Evolutionary conservation across 2,888 invertebrate species (phyloP).

Genomic region (Linnaemya vulpina): DNA sequence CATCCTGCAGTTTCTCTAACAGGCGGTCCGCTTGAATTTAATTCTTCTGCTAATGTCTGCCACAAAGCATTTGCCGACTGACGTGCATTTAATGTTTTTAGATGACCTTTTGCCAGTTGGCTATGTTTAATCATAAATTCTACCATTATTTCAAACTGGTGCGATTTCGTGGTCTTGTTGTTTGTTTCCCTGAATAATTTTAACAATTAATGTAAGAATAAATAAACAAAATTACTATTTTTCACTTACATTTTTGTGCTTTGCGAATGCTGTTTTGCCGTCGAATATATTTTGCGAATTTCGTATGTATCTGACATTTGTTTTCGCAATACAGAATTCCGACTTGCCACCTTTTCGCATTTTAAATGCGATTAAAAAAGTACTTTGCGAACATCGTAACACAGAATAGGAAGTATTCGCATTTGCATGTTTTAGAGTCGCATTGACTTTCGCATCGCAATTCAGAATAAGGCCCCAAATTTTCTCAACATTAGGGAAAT

Average conservation of each 20-base stretch:
- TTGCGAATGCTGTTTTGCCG: background rate
- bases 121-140: constrained; percentile 27
- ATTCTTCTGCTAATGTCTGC: constrained; percentile 1
- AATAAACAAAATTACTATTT: background rate
- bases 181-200: no score
- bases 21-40: background rate
- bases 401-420: constrained; percentile 20
- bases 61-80: constrained; percentile 25
- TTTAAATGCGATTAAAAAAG: background rate
- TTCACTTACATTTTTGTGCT: constrained; percentile 9
- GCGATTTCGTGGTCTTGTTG: background rate
- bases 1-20: background rate
- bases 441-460: constrained; percentile 10
- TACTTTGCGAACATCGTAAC: constrained; percentile 13
- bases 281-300: constrained; percentile 23
- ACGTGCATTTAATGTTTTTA: constrained; percentile 17
- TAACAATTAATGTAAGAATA: no score
- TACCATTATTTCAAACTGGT: constrained; percentile 25
- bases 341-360: constrained; percentile 34
- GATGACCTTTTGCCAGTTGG: constrained; percentile 9
- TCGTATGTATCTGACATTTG: constrained; percentile 15
- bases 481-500: no score
- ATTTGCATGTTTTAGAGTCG: background rate
- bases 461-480: constrained; percentile 12
- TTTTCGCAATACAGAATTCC: constrained; percentile 28